Evolutionary conservation across 2,888 invertebrate genomes (phyloP).

Genomic region (Agrotis segetum): DNA sequence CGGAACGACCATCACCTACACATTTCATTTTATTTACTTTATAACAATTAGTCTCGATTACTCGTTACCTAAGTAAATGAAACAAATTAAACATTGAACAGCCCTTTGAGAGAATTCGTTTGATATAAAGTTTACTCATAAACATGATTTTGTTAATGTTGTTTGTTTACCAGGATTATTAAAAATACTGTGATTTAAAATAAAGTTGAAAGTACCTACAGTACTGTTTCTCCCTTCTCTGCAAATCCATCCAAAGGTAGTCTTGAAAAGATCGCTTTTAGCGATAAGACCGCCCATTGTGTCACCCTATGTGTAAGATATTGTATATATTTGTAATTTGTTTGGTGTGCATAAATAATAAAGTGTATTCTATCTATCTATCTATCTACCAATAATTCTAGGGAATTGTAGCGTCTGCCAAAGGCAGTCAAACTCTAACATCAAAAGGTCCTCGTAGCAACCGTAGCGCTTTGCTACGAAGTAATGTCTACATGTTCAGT

Average conservation of each 20-base stretch:
- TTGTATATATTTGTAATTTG: too few relatives aligned
- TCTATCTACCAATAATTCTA: neutral
- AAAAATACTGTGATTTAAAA: constrained; percentile 2
- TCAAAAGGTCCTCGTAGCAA: constrained; percentile 8
- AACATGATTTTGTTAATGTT: constrained; percentile 15
- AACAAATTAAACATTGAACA: constrained; percentile 32
- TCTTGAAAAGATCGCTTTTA: too few relatives aligned
- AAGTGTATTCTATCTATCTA: too few relatives aligned
- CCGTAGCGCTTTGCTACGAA: constrained; percentile 34
- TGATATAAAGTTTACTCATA: constrained; percentile 30
- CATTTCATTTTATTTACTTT: constrained; percentile 41
- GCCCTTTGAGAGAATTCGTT: constrained; percentile 37
- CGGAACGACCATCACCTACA: constrained; percentile 34
- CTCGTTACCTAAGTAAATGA: constrained; percentile 45
- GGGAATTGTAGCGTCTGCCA: constrained; percentile 8
- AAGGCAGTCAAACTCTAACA: neutral
- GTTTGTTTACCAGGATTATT: neutral
- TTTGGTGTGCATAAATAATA: too few relatives aligned
- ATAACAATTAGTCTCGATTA: constrained; percentile 39
- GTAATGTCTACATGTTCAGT: constrained; percentile 11
- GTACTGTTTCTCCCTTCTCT: too few relatives aligned
- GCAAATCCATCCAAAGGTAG: too few relatives aligned
- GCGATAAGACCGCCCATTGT: too few relatives aligned
- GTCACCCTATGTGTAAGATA: too few relatives aligned
- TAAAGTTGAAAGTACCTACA: neutral